A percentile compares a stretch with the other conserved stretches of the same genome.
Conservation (phyloP, 2,797 vertebrate genomes). For the Acrossocheilus fasciatus region DNA sequence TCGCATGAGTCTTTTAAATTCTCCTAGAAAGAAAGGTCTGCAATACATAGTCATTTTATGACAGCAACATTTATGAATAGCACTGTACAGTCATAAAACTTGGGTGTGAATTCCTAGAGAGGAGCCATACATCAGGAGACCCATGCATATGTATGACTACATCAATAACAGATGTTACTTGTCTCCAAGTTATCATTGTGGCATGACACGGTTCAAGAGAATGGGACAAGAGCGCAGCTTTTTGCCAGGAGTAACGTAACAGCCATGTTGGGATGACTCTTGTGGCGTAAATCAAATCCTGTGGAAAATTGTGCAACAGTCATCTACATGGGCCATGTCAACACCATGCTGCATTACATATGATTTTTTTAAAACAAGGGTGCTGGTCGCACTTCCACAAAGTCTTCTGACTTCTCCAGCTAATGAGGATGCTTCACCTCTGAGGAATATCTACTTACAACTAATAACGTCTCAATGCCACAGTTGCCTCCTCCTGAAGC, state of each 20-base stretch:
- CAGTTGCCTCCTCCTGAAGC: neutral
- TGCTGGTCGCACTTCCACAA: neutral
- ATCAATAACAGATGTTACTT: constrained; percentile 35
- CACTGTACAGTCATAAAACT: constrained; percentile 21
- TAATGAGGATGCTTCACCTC: neutral
- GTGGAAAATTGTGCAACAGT: neutral
- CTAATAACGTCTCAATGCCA: neutral
- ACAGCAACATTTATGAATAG: constrained; percentile 16
- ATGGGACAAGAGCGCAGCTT: neutral
- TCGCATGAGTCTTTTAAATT: neutral
- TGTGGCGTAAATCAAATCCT: neutral
- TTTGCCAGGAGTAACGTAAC: neutral
- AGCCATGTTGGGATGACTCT: neutral
- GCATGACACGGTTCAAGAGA: neutral
- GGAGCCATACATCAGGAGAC: constrained; percentile 21
- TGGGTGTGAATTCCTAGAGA: constrained; percentile 38
- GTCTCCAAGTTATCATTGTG: neutral
- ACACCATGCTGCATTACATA: neutral
- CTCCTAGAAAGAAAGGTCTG: neutral
- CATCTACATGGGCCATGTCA: neutral
- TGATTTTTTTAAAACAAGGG: neutral
- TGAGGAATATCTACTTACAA: neutral
- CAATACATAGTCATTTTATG: constrained; percentile 14
- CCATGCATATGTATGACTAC: constrained; percentile 8
- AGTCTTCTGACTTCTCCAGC: neutral